Conservation (phyloP, 2,797 vertebrate species). For the Xenops minutus region DNA sequence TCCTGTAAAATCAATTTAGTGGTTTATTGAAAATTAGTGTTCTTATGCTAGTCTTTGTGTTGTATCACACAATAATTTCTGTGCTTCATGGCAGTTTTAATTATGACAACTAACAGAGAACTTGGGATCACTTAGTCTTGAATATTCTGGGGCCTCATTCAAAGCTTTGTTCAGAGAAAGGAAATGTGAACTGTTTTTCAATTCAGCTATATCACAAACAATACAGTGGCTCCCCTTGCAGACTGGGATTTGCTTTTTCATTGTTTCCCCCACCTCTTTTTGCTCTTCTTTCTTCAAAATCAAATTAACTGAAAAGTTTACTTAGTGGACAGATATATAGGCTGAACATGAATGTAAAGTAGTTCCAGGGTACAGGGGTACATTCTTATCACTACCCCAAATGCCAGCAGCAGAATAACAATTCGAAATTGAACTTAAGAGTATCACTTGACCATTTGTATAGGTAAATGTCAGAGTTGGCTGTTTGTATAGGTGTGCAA, state of each 20-base stretch:
- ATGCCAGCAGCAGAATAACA: background rate
- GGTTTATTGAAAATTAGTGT: conserved; percentile 1
- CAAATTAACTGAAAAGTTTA: background rate
- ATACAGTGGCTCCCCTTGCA: background rate
- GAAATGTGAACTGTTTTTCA: background rate
- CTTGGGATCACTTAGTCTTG: background rate
- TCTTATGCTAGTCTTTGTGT: background rate
- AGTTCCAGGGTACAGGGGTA: background rate
- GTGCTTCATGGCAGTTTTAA: background rate
- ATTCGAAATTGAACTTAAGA: background rate
- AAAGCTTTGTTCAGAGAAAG: background rate
- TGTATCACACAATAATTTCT: background rate
- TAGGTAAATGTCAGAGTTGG: background rate
- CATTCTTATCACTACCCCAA: background rate
- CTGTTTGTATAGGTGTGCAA: background rate
- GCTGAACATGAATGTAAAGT: background rate
- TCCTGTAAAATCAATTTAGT: conserved; percentile 21
- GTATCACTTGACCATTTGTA: background rate
- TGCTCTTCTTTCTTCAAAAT: background rate
- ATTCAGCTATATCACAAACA: background rate
- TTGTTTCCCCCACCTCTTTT: background rate
- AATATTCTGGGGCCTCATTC: background rate
- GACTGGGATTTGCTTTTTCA: background rate
- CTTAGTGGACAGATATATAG: background rate
- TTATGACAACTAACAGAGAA: background rate